These are phyloP conservation scores for Pogonophryne albipinna DNA, from an alignment of 2,797 vertebrate species.

Conservation along the genomic window DNA sequence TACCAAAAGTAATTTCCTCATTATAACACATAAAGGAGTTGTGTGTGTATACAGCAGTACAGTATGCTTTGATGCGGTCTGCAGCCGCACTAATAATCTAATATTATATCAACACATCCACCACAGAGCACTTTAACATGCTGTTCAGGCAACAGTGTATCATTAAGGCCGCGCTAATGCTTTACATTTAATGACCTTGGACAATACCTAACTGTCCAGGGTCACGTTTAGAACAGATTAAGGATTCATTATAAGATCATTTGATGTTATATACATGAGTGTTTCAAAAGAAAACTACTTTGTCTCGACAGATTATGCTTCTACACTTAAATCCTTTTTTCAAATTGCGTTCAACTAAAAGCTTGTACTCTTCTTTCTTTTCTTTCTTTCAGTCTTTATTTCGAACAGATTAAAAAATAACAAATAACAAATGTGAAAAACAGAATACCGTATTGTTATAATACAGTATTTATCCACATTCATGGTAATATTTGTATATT, in stretches of 20 bases:
- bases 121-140: background rate
- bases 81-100: slow-evolving; percentile 1
- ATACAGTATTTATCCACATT: too few species aligned
- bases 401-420: too few species aligned
- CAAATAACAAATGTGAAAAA: too few species aligned
- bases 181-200: slow-evolving; percentile 19
- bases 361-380: background rate
- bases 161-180: slow-evolving; percentile 2
- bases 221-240: slow-evolving; percentile 4
- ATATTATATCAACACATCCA: slow-evolving; percentile 13
- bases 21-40: background rate
- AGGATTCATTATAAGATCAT: background rate
- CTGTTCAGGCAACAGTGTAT: slow-evolving; percentile 4
- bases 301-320: background rate
- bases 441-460: too few species aligned
- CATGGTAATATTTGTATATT: too few species aligned
- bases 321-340: background rate
- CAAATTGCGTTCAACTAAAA: background rate
- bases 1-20: background rate
- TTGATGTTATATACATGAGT: background rate
- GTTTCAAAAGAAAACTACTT: slow-evolving; percentile 14
- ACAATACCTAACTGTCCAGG: background rate
- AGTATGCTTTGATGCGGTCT: background rate
- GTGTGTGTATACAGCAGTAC: background rate
- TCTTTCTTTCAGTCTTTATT: too few species aligned